These are phyloP conservation scores for Clarias platycephalus DNA, from an alignment of 2,797 vertebrate genomes.

Conservation along the genomic window DNA sequence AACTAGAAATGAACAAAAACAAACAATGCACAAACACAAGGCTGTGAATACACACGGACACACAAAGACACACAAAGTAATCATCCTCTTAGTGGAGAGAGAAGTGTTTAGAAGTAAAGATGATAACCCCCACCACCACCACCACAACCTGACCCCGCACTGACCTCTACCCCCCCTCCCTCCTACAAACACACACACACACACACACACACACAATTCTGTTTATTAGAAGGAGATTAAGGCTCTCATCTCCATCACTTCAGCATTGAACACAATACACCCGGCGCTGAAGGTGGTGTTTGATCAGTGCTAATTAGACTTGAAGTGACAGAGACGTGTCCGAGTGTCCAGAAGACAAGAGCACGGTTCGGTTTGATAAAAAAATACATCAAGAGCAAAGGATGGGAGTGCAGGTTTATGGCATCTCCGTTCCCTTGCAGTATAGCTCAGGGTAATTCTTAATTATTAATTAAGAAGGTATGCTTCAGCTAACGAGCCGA, in stretches of 20 bases:
- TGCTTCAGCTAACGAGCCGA: conserved; percentile 2
- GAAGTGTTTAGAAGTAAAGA: conserved; percentile 7
- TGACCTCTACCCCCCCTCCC: neutral
- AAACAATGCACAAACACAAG: neutral
- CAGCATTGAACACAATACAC: neutral
- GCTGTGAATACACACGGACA: neutral
- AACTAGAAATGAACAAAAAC: neutral
- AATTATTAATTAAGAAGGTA: neutral
- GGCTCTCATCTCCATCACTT: conserved; percentile 17
- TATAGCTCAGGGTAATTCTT: neutral
- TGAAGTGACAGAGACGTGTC: neutral
- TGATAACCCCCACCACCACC: neutral
- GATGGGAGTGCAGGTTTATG: neutral
- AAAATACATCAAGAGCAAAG: neutral
- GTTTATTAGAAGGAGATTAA: conserved; percentile 23
- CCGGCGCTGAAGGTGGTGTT: neutral
- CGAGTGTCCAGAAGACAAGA: neutral
- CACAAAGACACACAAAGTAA: conserved; percentile 5
- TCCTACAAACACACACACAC: neutral
- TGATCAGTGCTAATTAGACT: neutral
- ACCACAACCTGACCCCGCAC: neutral
- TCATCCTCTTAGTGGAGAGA: conserved; percentile 5
- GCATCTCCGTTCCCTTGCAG: neutral
- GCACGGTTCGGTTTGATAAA: too few relatives aligned
- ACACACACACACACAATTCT: conserved; percentile 6